Base-by-base conservation (phyloP, 2,888 invertebrate genomes). In the Apodemia hepburni region DNA sequence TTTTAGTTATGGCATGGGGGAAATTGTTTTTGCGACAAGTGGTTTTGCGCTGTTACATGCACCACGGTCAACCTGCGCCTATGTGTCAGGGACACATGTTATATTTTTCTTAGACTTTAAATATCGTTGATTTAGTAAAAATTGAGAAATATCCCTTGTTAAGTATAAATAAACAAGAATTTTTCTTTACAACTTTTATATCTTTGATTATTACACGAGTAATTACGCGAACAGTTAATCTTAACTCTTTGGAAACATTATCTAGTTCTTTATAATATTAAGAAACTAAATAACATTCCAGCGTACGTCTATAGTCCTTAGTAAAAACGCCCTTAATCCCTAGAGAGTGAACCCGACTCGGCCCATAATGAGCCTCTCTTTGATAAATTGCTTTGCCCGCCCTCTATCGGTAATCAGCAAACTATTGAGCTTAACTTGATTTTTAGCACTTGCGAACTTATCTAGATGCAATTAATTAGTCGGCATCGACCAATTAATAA, bases 381-480 rank as follows among this genome's bases (percentile, higher is more conserved):
- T 88, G 85, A 90, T 79, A 90, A 89, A 90, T 85, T 81, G 83
- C 71, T 74, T 75, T 70, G 76, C 76, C 81, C 87, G 85, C 87
- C 87, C 85, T 82, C 86, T 87, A 82, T 83, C 81, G 83, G 79
- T 78, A 80, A 88, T 87, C 84, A 84, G 76, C 72, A 78, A 81
- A 83, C 82, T 81, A 85, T 81, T 80, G 69, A 69, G 68, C 61
- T 78, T 73, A 77, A 79, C 75, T 78, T 76, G 70, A 69, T 66
- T 66, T 69, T 67, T 69, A 69, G 63, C 67, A 71, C 68, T 70
- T 70, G 62, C 67, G 69, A 70, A 67, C 66, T 65, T 63, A 18
- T 29, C 27, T 59, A 60, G 59, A 62, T 51, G 60, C 57, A 60
- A 62, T 62, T 64, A 47, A 57, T 51, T 61, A 59, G 58, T 22